Evolutionary conservation across 1,140 invertebrate species (phyloP), one percentile per base, ranked within the genome.

Genomic region (Lordiphosa mommai): DNA sequence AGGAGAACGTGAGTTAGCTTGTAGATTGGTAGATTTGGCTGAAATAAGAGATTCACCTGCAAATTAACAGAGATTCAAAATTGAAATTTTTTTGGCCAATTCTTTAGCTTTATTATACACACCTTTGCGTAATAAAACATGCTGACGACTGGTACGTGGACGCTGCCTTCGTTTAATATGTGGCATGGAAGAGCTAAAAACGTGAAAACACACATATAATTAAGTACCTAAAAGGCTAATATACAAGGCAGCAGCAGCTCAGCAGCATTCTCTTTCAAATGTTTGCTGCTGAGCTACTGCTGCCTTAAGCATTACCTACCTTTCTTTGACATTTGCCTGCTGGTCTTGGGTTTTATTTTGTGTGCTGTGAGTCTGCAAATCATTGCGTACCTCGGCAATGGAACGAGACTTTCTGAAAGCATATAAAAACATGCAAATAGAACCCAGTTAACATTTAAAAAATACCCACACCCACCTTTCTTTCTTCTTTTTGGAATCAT

Each of bases 21-120:
- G 29, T 37, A 10, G 30, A 38, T 50, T 37, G n/a, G 41, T 44
- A 12, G 74, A 76, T 72, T 85, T 88, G 46, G 80, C 86, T 88
- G 86, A 84, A 88, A 88, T 58, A 63, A 72, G 56, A 88, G 74
- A 87, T 61, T 87, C 72, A 84, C 76, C 76, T 86, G 74, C 36
- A 61, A 87, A 53, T 82, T 82, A 74, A 64, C 61, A 56, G 64
- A 63, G 23, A 53, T 32, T 38, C 38, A 53, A 51, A 27, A 67
- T 48, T 49, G 38, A 55, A 47, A 56, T 37, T 40, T 37, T 51
- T 36, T n/a, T 13, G 55, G 59, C 72, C 71, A 74, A 74, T 74
- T 67, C 38, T 41, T 29, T 29, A 44, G 37, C 23, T 43, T 27
- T n/a, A n/a, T 4, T 29, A 1, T 47, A 66, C 79, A 12, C 52